Conservation (phyloP, 2,888 invertebrate genomes). For the Eupeodes latifasciatus region DNA sequence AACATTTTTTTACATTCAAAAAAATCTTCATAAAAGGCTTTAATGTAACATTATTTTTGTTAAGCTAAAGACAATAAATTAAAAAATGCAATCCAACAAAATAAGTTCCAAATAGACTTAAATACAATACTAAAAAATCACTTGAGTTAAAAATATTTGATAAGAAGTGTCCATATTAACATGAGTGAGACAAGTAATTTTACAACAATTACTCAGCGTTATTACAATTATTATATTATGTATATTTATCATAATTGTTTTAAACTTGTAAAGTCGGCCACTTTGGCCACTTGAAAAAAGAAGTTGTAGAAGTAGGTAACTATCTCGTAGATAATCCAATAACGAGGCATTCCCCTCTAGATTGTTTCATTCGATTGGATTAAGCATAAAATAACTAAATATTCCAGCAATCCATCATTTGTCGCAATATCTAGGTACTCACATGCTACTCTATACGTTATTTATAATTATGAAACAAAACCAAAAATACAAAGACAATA, state of each 20-base stretch:
- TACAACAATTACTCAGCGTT: conserved; percentile 32
- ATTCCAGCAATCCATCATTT: too few species aligned
- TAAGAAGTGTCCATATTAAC: conserved; percentile 1
- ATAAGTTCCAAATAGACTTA: background rate
- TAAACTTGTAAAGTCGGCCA: background rate
- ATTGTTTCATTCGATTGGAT: background rate
- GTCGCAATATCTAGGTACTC: too few species aligned
- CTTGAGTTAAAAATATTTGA: background rate
- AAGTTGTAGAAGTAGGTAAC: background rate
- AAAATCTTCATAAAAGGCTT: too few species aligned
- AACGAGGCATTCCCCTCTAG: background rate
- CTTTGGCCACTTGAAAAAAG: background rate
- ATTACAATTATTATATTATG: background rate
- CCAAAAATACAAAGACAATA: conserved; percentile 14
- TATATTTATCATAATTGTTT: conserved; percentile 2
- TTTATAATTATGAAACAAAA: background rate
- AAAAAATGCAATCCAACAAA: background rate
- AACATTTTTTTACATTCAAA: too few species aligned
- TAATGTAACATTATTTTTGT: too few species aligned
- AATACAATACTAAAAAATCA: background rate
- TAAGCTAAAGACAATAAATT: too few species aligned
- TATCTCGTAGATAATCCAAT: background rate
- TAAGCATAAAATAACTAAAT: too few species aligned
- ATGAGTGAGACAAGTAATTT: conserved; percentile 1
- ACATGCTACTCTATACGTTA: background rate